A percentile compares a stretch with the other conserved stretches of the same genome.
Evolutionary conservation across 2,113 vertebrate genomes (phyloP).

Genomic region (Grus americana): DNA sequence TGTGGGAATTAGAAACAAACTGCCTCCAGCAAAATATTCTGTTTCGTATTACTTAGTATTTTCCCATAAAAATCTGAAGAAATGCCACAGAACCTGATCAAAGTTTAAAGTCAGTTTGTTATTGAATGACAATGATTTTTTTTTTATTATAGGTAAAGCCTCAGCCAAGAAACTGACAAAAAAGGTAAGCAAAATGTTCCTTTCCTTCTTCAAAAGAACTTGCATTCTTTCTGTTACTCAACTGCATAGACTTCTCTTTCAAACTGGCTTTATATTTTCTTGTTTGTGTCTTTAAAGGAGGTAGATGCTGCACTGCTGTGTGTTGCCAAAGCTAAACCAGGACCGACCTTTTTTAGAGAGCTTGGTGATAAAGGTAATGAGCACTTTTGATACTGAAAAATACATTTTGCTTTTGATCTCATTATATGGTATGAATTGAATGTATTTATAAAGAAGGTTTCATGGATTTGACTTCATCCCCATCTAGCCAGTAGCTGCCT

Average conservation of each 20-base stretch:
- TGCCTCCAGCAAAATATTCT: constrained; percentile 35
- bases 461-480: not conserved
- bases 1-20: constrained; percentile 53
- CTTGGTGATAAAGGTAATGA: constrained; percentile 91
- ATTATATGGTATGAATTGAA: not conserved
- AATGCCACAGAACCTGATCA: constrained; percentile 56
- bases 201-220: constrained; percentile 41
- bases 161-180: constrained; percentile 75
- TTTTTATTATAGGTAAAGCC: constrained; percentile 74
- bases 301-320: constrained; percentile 75
- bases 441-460: not conserved
- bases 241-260: constrained; percentile 9
- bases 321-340: constrained; percentile 76
- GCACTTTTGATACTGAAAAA: not conserved
- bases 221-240: constrained; percentile 44
- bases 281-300: constrained; percentile 81
- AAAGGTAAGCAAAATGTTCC: constrained; percentile 71
- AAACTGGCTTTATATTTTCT: constrained; percentile 37
- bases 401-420: not conserved
- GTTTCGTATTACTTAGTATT: constrained; percentile 57
- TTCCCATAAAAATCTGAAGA: constrained; percentile 60
- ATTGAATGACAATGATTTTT: constrained; percentile 34
- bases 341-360: constrained; percentile 86
- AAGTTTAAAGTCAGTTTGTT: constrained; percentile 58
- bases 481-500: not conserved